phyloP scores from a whole-genome alignment of 2,113 vertebrate species.

The Calyptomena viridis region DNA sequence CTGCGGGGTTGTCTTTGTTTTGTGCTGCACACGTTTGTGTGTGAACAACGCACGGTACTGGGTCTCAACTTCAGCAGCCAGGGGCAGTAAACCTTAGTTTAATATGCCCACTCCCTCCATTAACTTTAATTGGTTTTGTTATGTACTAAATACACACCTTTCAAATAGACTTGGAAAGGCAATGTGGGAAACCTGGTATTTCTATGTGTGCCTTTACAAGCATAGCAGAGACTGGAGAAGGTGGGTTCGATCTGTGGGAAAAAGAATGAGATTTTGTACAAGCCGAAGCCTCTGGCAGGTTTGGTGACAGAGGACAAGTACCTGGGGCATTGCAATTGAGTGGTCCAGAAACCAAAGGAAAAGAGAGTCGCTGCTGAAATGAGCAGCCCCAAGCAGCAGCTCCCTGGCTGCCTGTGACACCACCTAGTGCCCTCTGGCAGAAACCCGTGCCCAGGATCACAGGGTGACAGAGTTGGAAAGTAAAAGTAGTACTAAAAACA shows the following conservation, averaged over 20 bases:
- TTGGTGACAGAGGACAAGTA: neutral
- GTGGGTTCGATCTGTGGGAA: neutral
- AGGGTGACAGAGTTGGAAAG: neutral
- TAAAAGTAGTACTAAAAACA: neutral
- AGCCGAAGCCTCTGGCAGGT: neutral
- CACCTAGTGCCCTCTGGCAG: neutral
- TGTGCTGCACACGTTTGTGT: neutral
- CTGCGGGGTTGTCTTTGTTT: slow-evolving; percentile 1
- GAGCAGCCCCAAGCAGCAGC: neutral
- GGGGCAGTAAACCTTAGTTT: neutral
- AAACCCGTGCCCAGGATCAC: fast-evolving
- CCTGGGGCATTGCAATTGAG: neutral
- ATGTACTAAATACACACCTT: neutral
- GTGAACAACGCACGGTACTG: fast-evolving
- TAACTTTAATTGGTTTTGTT: neutral
- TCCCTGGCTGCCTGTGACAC: neutral
- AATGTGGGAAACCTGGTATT: fast-evolving
- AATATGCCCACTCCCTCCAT: neutral
- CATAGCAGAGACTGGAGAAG: neutral
- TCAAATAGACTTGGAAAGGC: neutral
- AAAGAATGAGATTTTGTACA: neutral
- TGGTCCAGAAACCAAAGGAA: neutral
- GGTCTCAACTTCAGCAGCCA: neutral
- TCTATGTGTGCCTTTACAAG: neutral
- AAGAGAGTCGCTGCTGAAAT: fast-evolving